A percentile compares a stretch with the other conserved stretches of the same genome.
phyloP scores from a whole-genome alignment of 1,140 invertebrate genomes.

The Wasmannia auropunctata region DNA sequence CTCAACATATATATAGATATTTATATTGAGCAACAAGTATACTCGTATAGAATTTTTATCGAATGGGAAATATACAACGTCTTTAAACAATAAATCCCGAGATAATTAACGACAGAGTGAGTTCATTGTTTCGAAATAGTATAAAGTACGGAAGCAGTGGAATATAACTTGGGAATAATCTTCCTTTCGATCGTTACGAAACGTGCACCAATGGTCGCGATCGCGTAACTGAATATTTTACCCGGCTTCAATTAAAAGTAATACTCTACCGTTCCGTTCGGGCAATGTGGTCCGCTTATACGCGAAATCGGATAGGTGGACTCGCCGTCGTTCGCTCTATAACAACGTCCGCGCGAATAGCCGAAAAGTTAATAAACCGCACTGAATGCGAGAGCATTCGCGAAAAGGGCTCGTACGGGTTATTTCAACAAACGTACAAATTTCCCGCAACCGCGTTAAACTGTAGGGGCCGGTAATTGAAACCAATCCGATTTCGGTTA shows the following conservation, averaged over 20 bases:
- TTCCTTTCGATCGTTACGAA: background rate
- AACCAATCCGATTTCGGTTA: conserved; percentile 49
- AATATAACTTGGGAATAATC: conserved; percentile 14
- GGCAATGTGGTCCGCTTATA: background rate
- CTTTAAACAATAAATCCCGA: background rate
- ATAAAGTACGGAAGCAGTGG: background rate
- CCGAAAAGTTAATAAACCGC: conserved; percentile 59
- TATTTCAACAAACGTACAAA: conserved; percentile 54
- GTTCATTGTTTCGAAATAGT: background rate
- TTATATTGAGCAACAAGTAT: background rate
- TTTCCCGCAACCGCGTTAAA: conserved; percentile 31
- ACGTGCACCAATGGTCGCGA: background rate
- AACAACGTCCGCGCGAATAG: background rate
- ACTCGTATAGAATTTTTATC: background rate
- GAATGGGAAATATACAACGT: background rate
- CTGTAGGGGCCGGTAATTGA: conserved; percentile 41
- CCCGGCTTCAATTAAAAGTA: conserved; percentile 35
- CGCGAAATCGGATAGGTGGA: conserved; percentile 35
- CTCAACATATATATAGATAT: background rate
- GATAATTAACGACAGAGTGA: conserved; percentile 2
- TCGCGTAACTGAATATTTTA: conserved; percentile 38
- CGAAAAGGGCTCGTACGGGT: conserved; percentile 21
- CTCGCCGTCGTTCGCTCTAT: background rate
- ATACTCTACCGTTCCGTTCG: background rate
- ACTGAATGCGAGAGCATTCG: conserved; percentile 35